Conservation (phyloP, 1,140 invertebrate species). For the Whitmania pigra region DNA sequence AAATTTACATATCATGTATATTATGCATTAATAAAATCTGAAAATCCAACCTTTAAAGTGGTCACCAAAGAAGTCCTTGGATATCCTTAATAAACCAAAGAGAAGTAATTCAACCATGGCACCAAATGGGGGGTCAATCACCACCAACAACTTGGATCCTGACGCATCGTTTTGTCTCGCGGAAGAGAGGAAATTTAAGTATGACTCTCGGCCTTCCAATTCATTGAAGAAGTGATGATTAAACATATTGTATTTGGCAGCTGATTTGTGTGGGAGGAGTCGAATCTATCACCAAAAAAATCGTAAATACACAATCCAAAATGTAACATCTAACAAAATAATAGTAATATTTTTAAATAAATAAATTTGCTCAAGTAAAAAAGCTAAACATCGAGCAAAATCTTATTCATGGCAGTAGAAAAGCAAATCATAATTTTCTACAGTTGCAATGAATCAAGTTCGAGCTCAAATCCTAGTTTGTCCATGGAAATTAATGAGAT, state of each 20-base stretch:
- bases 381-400: no score
- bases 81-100: not conserved
- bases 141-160: not conserved
- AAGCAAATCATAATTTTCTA: no score
- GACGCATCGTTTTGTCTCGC: not conserved
- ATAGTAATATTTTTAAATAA: not conserved
- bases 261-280: not conserved
- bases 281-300: not conserved
- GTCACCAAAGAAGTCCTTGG: not conserved
- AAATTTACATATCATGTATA: no score
- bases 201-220: not conserved
- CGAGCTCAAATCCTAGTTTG: no score
- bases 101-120: not conserved
- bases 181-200: not conserved
- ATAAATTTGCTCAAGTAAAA: no score
- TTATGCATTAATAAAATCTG: not conserved
- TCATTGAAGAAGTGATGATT: constrained; percentile 2
- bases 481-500: no score
- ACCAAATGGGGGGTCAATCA: not conserved
- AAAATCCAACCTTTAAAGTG: not conserved
- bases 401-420: no score
- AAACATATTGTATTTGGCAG: constrained; percentile 6
- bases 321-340: not conserved
- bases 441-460: no score
- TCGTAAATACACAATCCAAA: no score